Percentiles rank a stretch among this genome's conserved stretches.
Evolutionary conservation across 1,140 invertebrate genomes (phyloP).

Genomic region (Araneus ventricosus): DNA sequence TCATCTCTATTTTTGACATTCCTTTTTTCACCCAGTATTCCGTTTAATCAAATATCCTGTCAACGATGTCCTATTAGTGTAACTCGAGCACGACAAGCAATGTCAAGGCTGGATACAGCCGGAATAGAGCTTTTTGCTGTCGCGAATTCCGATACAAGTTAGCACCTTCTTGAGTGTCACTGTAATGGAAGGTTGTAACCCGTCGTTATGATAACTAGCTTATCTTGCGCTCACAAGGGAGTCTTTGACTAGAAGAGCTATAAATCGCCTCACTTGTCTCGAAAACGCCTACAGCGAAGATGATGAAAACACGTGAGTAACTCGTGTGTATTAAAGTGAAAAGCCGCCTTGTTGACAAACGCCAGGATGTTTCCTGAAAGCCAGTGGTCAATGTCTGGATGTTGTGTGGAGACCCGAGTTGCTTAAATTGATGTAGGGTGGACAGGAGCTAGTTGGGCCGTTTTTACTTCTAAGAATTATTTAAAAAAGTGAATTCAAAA

Average conservation of each 20-base stretch:
- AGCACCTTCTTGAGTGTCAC: constrained; percentile 44
- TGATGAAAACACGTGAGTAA: not conserved
- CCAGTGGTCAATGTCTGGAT: not conserved
- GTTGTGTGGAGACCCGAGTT: not conserved
- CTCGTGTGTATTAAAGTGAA: not conserved
- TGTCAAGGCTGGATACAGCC: not conserved
- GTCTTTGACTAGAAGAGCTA: not conserved
- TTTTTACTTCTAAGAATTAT: too few relatives aligned
- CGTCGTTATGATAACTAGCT: constrained; percentile 6
- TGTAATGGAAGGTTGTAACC: constrained; percentile 35
- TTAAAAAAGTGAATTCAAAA: too few relatives aligned
- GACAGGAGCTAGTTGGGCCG: too few relatives aligned
- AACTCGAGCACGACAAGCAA: not conserved
- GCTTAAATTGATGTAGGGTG: too few relatives aligned
- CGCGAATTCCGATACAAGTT: not conserved
- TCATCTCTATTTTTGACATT: too few relatives aligned
- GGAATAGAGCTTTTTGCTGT: not conserved
- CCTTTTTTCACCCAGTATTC: too few relatives aligned
- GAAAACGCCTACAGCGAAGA: constrained; percentile 17
- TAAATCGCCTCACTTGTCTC: not conserved
- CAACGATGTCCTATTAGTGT: not conserved
- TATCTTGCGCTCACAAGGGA: constrained; percentile 16
- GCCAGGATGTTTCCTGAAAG: not conserved
- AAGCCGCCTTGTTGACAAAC: not conserved
- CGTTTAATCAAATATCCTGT: not conserved